Base-by-base conservation (phyloP, 2,888 invertebrate species). In the Theretra japonica region DNA sequence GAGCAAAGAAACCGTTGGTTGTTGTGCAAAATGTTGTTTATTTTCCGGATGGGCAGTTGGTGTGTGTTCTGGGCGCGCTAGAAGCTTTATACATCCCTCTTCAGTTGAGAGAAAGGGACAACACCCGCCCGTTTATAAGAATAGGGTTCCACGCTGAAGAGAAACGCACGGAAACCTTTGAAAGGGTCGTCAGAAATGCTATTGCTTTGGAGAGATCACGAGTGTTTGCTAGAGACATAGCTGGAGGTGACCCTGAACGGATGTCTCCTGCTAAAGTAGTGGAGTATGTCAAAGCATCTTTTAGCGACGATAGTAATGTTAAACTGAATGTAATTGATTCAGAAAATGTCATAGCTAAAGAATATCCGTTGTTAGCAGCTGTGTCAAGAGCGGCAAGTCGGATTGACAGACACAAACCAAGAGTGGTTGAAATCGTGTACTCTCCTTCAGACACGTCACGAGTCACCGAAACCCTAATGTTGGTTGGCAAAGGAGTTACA, bases 401-500 rank as follows among this genome's bases (percentile, higher is more conserved):
- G 85, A 94, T 96, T 70, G 95, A 95, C 0, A 93, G 96, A 65
- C 96, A 96, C 77, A 94, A 93, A 73, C 97, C 97, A 0, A 95
- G 97, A 75, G 82, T 94, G 0, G 84, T 94, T 0, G 89, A 92
- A 80, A 87, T 98, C 71, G 96, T 96, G 58, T 98, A 98, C 87
- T 95, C 91, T 33, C 95, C 96, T 0, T 88, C 93, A 0, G 94
- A 95, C 70, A 81, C 79, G 0, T 79, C 82, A 0, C 85, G 95
- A 41, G 90, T 96, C 0, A 93, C 95, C 19, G 96, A 97, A 81
- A 98, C 98, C 0, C 83, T 98, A 0, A 95, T 97, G 86, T 86
- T 98, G 1, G 97, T 98, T 19, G 98, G 98, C 19, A 98, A 98
- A 95, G 98, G 98, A 58, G 98, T 98, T 2, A 97, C 97, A 2